phyloP scores from a whole-genome alignment of 2,888 invertebrate species.

The Ornithoptera alexandrae region DNA sequence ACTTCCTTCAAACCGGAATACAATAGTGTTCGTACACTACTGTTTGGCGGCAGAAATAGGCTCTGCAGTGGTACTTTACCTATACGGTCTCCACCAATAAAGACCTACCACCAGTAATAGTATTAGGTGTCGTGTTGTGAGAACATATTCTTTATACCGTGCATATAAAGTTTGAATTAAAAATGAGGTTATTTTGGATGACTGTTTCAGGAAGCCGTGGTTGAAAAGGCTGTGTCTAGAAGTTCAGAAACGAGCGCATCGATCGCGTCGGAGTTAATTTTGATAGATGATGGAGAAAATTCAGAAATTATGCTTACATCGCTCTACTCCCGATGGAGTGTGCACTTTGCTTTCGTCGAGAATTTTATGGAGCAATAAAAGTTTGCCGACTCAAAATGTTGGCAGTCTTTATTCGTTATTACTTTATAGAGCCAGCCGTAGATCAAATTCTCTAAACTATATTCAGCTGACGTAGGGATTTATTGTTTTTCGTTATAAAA shows the following conservation, averaged over 20 bases:
- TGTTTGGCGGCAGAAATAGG: too few relatives aligned
- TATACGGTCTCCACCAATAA: too few relatives aligned
- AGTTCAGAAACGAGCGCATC: neutral
- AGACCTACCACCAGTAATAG: too few relatives aligned
- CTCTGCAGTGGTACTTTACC: too few relatives aligned
- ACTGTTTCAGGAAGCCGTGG: neutral
- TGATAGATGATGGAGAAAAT: constrained; percentile 24
- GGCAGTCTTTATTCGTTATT: constrained; percentile 31
- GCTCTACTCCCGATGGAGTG: constrained; percentile 23
- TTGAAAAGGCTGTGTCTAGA: neutral
- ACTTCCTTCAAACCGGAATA: too few relatives aligned
- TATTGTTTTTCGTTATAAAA: constrained; percentile 21
- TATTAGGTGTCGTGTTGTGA: too few relatives aligned
- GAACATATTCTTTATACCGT: too few relatives aligned
- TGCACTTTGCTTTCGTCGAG: constrained; percentile 27
- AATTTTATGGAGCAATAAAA: constrained; percentile 31
- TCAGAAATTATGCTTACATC: constrained; percentile 27
- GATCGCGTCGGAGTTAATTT: constrained; percentile 12
- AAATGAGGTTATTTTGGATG: neutral
- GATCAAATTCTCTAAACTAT: constrained; percentile 28
- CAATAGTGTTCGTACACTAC: too few relatives aligned
- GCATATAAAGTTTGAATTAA: too few relatives aligned
- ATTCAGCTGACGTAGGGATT: constrained; percentile 25
- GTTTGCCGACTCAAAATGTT: constrained; percentile 30
- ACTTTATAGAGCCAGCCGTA: constrained; percentile 29